These are phyloP conservation scores for Drosophila meridiana DNA, from an alignment of 2,888 invertebrate genomes.

Conservation along the genomic window DNA sequence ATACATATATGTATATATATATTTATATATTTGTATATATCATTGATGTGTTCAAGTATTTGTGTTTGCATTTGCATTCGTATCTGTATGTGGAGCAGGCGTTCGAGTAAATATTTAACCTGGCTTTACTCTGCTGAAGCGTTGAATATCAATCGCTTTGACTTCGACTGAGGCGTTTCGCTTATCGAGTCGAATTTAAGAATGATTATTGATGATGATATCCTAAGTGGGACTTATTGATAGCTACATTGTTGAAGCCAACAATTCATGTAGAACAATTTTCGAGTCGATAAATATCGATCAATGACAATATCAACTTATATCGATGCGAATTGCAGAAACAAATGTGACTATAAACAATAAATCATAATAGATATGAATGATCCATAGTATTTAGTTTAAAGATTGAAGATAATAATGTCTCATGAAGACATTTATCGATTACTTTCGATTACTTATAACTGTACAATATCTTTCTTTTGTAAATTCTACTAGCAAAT, in stretches of 20 bases:
- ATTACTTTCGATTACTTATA: neutral
- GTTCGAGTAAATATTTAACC: slow-evolving; percentile 52
- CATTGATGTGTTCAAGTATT: neutral
- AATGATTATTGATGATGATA: neutral
- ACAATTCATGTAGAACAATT: neutral
- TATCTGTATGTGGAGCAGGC: slow-evolving; percentile 44
- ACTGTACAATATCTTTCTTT: too few species aligned
- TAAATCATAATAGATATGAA: neutral
- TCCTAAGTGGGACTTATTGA: neutral
- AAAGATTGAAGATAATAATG: neutral
- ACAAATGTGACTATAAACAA: neutral
- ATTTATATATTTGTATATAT: neutral
- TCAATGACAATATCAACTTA: neutral
- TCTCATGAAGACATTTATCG: neutral
- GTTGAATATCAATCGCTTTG: slow-evolving; percentile 33
- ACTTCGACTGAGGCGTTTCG: slow-evolving; percentile 12
- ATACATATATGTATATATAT: neutral
- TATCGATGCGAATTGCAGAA: neutral
- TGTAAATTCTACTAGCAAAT: neutral
- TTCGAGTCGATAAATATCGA: slow-evolving; percentile 4
- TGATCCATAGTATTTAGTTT: neutral
- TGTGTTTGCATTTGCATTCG: slow-evolving; percentile 5
- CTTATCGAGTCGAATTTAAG: slow-evolving; percentile 15
- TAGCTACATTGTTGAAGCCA: neutral
- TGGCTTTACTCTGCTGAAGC: slow-evolving; percentile 21